phyloP scores from a whole-genome alignment of 2,113 vertebrate species.

The Elgaria multicarinata region DNA sequence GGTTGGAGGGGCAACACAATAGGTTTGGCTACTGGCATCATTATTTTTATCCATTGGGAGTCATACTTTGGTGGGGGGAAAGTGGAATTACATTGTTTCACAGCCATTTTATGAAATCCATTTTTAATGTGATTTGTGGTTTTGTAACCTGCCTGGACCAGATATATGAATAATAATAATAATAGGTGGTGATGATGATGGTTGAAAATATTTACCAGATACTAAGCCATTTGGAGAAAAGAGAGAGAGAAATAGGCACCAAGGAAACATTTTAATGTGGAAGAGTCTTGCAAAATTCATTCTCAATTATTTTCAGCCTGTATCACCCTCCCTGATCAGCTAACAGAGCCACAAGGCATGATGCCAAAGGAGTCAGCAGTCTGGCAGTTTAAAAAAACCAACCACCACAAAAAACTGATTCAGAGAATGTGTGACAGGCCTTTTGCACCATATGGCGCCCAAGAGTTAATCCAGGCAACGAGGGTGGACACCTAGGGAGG shows the following conservation, averaged over 20 bases:
- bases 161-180: background rate
- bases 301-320: conserved; percentile 70
- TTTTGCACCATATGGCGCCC: conserved; percentile 80
- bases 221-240: accelerated
- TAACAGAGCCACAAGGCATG: conserved; percentile 63
- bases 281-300: conserved; percentile 54
- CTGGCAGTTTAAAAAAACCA: conserved; percentile 74
- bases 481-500: conserved; percentile 63
- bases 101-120: background rate
- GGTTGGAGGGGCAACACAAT: background rate
- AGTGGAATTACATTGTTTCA: background rate
- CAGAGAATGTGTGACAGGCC: conserved; percentile 58
- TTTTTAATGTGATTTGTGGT: background rate
- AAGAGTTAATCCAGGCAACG: conserved; percentile 76
- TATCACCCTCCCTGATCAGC: conserved; percentile 39
- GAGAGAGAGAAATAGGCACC: background rate
- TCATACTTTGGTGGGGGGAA: background rate
- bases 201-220: conserved; percentile 11
- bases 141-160: background rate
- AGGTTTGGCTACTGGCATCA: background rate
- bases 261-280: accelerated
- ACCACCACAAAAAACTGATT: conserved; percentile 34
- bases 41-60: background rate
- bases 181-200: background rate
- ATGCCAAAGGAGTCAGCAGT: conserved; percentile 73